Conservation (phyloP, 1,140 invertebrate species). For the Formica selysi region DNA sequence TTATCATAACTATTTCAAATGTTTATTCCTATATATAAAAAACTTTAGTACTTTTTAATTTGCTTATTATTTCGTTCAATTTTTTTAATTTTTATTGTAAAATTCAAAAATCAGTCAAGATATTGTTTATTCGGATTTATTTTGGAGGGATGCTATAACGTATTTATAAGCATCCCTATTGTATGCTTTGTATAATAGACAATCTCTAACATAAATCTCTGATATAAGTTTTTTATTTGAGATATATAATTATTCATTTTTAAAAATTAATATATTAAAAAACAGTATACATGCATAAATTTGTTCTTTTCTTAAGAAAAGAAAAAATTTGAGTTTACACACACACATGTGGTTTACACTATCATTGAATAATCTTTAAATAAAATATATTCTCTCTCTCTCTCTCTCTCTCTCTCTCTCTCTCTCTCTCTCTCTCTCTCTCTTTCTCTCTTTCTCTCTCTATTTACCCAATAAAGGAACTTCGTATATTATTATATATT, state of each 20-base stretch:
- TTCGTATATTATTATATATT: conserved; percentile 32
- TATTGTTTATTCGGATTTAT: too few species aligned
- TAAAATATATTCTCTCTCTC: not conserved
- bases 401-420: too few species aligned
- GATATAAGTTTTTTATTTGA: not conserved
- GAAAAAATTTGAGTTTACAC: not conserved
- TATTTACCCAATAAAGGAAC: not conserved
- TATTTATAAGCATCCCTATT: too few species aligned
- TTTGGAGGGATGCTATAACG: too few species aligned
- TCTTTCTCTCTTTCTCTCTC: not conserved
- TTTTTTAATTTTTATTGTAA: not conserved
- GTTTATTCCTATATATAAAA: too few species aligned
- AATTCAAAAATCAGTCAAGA: not conserved
- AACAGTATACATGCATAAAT: not conserved
- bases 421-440: too few species aligned
- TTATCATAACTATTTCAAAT: too few species aligned
- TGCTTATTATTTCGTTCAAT: not conserved
- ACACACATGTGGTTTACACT: not conserved
- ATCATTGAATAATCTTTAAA: not conserved
- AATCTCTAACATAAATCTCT: not conserved
- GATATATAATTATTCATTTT: not conserved
- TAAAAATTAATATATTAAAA: not conserved
- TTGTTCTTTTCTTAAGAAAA: not conserved
- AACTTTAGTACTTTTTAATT: not conserved
- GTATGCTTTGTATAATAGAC: too few species aligned